These are phyloP conservation scores for Cephalopterus ornatus DNA, from an alignment of 2,113 vertebrate genomes.

Conservation along the genomic window DNA sequence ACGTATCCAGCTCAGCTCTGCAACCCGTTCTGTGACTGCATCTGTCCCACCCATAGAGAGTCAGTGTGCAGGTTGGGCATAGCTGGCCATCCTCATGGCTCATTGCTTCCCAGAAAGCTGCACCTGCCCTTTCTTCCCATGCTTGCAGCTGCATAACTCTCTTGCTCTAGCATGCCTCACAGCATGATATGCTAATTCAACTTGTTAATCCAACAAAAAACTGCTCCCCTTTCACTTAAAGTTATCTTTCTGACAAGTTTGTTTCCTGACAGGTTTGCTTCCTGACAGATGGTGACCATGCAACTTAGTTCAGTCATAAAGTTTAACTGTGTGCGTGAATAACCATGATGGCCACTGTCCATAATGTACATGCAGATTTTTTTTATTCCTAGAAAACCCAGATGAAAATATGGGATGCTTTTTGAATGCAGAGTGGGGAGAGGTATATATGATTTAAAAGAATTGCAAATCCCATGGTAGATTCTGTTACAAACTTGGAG, in stretches of 20 bases:
- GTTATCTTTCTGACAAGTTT: background rate
- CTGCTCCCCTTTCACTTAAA: background rate
- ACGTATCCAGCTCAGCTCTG: background rate
- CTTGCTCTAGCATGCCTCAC: background rate
- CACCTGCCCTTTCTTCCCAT: background rate
- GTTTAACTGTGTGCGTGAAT: background rate
- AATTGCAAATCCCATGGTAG: background rate
- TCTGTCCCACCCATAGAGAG: fast-evolving
- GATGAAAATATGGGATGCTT: background rate
- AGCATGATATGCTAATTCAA: background rate
- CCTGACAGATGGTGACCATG: background rate
- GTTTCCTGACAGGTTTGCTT: background rate
- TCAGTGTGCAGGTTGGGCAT: background rate
- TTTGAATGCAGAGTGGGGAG: background rate
- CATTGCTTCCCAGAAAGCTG: background rate
- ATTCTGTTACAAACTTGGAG: background rate
- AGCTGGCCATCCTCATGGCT: background rate
- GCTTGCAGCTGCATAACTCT: background rate
- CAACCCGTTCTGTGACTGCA: fast-evolving
- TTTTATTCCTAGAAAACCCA: background rate
- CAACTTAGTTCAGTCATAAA: background rate
- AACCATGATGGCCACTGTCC: background rate
- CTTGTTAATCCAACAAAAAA: background rate
- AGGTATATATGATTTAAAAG: background rate
- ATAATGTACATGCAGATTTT: background rate